These are phyloP conservation scores for Piscicola geometra DNA, from an alignment of 2,888 invertebrate species.

Conservation along the genomic window DNA sequence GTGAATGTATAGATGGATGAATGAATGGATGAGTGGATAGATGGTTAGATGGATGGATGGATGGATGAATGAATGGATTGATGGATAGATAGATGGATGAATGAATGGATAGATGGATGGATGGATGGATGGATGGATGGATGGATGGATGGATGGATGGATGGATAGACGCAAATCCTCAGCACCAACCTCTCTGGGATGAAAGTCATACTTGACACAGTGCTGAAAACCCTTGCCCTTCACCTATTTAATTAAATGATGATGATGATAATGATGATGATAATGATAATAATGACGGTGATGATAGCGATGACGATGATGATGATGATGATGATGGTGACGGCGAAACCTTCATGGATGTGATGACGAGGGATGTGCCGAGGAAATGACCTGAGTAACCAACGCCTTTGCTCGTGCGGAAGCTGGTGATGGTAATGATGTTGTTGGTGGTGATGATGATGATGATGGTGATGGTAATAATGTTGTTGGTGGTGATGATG, in stretches of 20 bases:
- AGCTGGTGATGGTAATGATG: too few relatives aligned
- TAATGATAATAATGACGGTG: not conserved
- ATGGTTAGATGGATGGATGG: too few relatives aligned
- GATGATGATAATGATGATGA: not conserved
- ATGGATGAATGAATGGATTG: too few relatives aligned
- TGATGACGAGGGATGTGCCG: slow-evolving; percentile 94
- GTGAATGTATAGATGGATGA: too few relatives aligned
- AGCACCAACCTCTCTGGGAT: slow-evolving; percentile 93
- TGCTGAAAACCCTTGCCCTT: slow-evolving; percentile 94
- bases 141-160: too few relatives aligned
- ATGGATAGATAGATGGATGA: too few relatives aligned
- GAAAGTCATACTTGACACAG: slow-evolving; percentile 98
- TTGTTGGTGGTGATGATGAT: not conserved
- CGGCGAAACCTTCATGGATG: slow-evolving; percentile 89
- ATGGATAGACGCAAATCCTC: too few relatives aligned
- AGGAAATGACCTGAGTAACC: slow-evolving; percentile 99
- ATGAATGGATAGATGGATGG: too few relatives aligned
- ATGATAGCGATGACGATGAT: not conserved
- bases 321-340: not conserved
- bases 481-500: not conserved
- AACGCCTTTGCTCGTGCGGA: slow-evolving; percentile 96
- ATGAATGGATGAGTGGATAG: too few relatives aligned
- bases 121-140: too few relatives aligned
- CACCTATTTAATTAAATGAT: not conserved
- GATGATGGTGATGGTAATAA: not conserved